Conservation (phyloP, 2,888 invertebrate species). For the Philonicus albiceps region DNA sequence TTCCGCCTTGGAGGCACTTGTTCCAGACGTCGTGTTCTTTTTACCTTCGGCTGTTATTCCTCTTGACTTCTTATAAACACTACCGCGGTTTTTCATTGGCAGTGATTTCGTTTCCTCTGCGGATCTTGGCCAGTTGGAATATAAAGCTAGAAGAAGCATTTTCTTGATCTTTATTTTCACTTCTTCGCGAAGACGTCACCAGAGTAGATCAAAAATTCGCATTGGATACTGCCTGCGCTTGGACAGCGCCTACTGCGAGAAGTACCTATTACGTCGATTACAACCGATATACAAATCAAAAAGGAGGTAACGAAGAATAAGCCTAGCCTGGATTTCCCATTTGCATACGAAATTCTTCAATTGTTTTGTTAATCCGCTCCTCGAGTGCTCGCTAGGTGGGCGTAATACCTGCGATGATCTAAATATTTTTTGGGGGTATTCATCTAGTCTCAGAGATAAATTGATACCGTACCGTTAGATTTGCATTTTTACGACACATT, state of each 20-base stretch:
- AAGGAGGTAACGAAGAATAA: neutral
- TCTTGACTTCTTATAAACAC: conserved; percentile 22
- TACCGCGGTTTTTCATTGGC: conserved; percentile 30
- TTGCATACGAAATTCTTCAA: conserved; percentile 11
- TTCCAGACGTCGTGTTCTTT: conserved; percentile 22
- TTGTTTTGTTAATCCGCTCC: conserved; percentile 7
- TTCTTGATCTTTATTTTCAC: conserved; percentile 33
- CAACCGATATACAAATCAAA: neutral
- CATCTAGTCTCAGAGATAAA: neutral
- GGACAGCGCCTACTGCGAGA: neutral
- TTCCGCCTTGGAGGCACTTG: conserved; percentile 28
- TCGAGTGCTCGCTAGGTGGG: conserved; percentile 1
- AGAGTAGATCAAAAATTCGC: conserved; percentile 1
- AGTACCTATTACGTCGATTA: neutral
- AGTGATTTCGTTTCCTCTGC: neutral
- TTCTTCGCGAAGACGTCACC: conserved; percentile 8
- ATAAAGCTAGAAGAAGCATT: conserved; percentile 1
- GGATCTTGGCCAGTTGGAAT: conserved; percentile 12
- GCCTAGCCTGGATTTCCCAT: neutral
- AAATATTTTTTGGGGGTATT: conserved; percentile 3
- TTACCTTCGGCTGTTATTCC: neutral
- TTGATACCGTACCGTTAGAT: neutral
- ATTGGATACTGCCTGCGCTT: neutral
- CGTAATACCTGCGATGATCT: neutral
- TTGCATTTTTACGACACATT: conserved; percentile 36